A percentile compares a stretch with the other conserved stretches of the same genome.
Evolutionary conservation across 2,797 vertebrate genomes (phyloP).

Genomic region (Eospalax fontanierii): DNA sequence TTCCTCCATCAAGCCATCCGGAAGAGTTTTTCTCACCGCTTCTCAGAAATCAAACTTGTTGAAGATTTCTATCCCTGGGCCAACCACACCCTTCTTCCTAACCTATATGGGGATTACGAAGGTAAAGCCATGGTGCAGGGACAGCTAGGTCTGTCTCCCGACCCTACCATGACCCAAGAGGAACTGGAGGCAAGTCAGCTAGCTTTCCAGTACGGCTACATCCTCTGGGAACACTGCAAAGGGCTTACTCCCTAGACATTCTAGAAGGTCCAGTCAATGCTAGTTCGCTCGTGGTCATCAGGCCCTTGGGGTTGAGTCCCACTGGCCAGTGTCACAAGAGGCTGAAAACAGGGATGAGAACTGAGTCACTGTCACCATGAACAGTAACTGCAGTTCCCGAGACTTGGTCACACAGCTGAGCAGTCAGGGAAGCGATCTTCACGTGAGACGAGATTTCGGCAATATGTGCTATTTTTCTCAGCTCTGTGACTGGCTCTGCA

Average conservation of each 20-base stretch:
- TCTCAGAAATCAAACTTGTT: conserved; percentile 65
- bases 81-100: conserved; percentile 78
- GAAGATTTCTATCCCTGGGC: conserved; percentile 84
- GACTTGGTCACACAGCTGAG: background rate
- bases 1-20: conserved; percentile 75
- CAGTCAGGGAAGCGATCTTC: no score
- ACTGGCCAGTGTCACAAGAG: background rate
- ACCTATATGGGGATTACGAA: conserved; percentile 74
- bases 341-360: background rate
- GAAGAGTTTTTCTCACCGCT: conserved; percentile 63
- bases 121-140: conserved; percentile 69
- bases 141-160: background rate
- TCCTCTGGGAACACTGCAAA: background rate
- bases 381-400: background rate
- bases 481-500: background rate
- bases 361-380: background rate
- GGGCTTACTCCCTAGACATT: background rate
- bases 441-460: background rate
- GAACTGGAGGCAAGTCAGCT: background rate
- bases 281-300: background rate
- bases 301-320: background rate
- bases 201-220: background rate
- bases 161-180: background rate
- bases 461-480: background rate
- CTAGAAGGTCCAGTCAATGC: background rate